phyloP scores from a whole-genome alignment of 30 jellyfish, hydroid and myxozoan species.

The Aurelia sp. region DNA sequence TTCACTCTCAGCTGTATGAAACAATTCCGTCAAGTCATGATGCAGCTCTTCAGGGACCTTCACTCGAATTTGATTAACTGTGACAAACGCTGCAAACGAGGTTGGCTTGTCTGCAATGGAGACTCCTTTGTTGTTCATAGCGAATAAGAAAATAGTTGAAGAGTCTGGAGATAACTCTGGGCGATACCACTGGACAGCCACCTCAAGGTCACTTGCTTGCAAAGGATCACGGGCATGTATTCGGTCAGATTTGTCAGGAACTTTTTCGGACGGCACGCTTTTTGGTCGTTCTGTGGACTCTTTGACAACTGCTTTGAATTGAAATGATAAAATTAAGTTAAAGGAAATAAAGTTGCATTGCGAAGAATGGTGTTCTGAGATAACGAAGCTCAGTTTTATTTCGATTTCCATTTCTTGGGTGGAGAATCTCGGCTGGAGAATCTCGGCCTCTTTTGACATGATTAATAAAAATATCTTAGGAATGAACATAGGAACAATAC shows the following conservation, averaged over 20 bases:
- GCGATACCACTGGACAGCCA: conserved; percentile 80
- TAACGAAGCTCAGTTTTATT: too few species aligned
- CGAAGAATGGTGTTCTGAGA: too few species aligned
- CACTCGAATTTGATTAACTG: conserved; percentile 3
- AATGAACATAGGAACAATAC: too few species aligned
- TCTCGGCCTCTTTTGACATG: too few species aligned
- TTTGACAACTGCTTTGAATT: conserved; percentile 1
- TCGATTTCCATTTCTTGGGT: too few species aligned
- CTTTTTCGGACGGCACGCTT: conserved; percentile 34
- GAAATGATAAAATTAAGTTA: background rate
- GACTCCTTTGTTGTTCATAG: conserved; percentile 72
- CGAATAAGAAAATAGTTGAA: conserved; percentile 32
- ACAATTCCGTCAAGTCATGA: conserved; percentile 47
- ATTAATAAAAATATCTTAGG: too few species aligned
- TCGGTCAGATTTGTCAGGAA: conserved; percentile 69
- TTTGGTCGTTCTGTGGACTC: conserved; percentile 2
- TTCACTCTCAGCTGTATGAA: conserved; percentile 66
- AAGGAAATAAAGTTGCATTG: background rate
- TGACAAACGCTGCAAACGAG: conserved; percentile 63
- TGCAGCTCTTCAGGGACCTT: conserved; percentile 44
- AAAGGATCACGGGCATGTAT: conserved; percentile 78
- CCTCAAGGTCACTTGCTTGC: conserved; percentile 82
- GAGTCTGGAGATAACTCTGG: conserved; percentile 44
- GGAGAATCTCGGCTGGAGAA: too few species aligned
- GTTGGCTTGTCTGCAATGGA: conserved; percentile 66